These are phyloP conservation scores for Scaeva pyrastri DNA, from an alignment of 2,888 invertebrate species.

Conservation along the genomic window DNA sequence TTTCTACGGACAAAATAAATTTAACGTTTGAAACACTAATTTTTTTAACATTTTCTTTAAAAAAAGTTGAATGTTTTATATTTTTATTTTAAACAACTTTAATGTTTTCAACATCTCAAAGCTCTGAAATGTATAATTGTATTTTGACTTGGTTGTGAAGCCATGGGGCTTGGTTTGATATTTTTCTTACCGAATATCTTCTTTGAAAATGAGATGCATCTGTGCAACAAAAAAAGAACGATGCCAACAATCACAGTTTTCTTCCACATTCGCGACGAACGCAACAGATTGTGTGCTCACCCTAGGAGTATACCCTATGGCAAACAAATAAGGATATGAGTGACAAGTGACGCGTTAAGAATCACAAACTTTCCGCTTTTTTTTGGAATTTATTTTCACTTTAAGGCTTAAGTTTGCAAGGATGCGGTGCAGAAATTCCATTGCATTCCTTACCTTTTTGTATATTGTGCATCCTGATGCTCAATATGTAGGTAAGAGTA, in stretches of 20 bases:
- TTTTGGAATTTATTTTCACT: constrained; percentile 40
- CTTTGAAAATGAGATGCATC: constrained; percentile 65
- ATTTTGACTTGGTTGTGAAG: no score
- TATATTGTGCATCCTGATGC: constrained; percentile 69
- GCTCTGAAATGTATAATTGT: no score
- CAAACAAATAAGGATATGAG: constrained; percentile 74
- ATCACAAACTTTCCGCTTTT: constrained; percentile 43
- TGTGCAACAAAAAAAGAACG: constrained; percentile 21
- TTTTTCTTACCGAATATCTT: neutral
- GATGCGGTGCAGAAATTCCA: neutral
- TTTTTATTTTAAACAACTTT: no score
- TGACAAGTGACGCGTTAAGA: constrained; percentile 72
- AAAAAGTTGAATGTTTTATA: no score
- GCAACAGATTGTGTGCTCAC: neutral
- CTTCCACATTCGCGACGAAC: neutral
- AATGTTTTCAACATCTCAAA: no score
- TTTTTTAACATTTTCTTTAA: no score
- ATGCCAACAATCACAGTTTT: neutral
- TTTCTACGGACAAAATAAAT: no score
- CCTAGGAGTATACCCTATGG: constrained; percentile 47
- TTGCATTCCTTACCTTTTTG: constrained; percentile 63
- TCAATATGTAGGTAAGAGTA: no score
- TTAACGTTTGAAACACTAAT: no score
- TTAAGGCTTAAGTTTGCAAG: neutral
- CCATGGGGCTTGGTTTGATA: no score